These are phyloP conservation scores for Entelurus aequoreus DNA, from an alignment of 2,113 vertebrate species.

Conservation along the genomic window DNA sequence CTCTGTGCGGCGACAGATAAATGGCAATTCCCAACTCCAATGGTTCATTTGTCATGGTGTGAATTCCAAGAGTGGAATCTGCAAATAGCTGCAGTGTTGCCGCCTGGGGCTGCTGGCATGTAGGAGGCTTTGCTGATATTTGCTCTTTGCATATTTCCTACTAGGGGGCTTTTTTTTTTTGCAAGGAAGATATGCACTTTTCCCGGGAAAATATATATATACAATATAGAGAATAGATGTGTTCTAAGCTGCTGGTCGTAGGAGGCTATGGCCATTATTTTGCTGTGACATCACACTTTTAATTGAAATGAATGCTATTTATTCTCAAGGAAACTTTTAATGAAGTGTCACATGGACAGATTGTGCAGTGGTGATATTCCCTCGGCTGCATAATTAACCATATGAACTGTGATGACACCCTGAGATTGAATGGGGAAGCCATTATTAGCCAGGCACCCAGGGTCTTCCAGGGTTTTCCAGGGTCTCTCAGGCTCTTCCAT, in stretches of 20 bases:
- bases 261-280: conserved; percentile 77
- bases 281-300: conserved; percentile 79
- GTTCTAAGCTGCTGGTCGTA: conserved; percentile 60
- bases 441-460: conserved; percentile 64
- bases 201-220: conserved; percentile 37
- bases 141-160: conserved; percentile 79
- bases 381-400: conserved; percentile 79
- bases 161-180: conserved; percentile 56
- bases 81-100: conserved; percentile 76
- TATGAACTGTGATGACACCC: conserved; percentile 81
- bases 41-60: conserved; percentile 80
- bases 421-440: conserved; percentile 73
- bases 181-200: conserved; percentile 61
- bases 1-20: conserved; percentile 74
- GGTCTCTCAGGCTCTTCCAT: conserved; percentile 39
- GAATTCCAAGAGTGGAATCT: conserved; percentile 79
- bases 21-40: conserved; percentile 79
- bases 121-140: conserved; percentile 82
- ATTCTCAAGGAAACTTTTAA: conserved; percentile 84
- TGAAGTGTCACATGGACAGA: conserved; percentile 80
- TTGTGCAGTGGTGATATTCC: conserved; percentile 76
- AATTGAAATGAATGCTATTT: conserved; percentile 83
- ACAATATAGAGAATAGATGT: conserved; percentile 38
- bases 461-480: conserved; percentile 55
- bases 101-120: conserved; percentile 76